Evolutionary conservation across 1,140 invertebrate species (phyloP).

Genomic region (Tetramorium simillimum): DNA sequence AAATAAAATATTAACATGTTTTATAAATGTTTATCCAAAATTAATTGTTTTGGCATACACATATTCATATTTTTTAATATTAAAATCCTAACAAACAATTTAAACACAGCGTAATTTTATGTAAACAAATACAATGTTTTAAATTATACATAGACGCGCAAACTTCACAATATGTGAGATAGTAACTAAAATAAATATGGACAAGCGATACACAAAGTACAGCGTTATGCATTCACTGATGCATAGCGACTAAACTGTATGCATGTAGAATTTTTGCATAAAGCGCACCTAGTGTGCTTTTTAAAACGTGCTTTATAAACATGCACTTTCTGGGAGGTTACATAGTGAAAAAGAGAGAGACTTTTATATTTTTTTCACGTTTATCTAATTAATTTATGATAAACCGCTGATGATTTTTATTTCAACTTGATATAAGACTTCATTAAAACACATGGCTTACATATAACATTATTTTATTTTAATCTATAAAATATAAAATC

Average conservation of each 20-base stretch:
- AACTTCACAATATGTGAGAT: neutral
- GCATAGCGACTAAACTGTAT: neutral
- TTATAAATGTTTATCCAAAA: neutral
- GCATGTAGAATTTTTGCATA: neutral
- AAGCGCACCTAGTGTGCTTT: neutral
- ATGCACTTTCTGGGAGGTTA: neutral
- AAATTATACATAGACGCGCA: neutral
- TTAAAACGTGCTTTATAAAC: neutral
- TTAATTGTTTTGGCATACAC: neutral
- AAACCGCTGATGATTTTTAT: neutral
- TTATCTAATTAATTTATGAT: neutral
- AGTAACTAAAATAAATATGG: conserved; percentile 5
- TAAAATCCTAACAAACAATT: neutral
- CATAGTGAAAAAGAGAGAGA: neutral
- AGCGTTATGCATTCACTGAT: neutral
- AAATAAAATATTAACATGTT: no score
- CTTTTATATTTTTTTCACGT: neutral
- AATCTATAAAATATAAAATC: neutral
- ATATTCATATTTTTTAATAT: neutral
- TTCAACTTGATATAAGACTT: neutral
- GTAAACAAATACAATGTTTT: neutral
- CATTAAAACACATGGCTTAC: neutral
- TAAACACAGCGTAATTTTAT: neutral
- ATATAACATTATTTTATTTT: neutral
- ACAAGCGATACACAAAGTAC: neutral